A percentile compares a stretch with the other conserved stretches of the same genome.
Conservation (phyloP, 2,888 invertebrate species). For the Clostera curtula region DNA sequence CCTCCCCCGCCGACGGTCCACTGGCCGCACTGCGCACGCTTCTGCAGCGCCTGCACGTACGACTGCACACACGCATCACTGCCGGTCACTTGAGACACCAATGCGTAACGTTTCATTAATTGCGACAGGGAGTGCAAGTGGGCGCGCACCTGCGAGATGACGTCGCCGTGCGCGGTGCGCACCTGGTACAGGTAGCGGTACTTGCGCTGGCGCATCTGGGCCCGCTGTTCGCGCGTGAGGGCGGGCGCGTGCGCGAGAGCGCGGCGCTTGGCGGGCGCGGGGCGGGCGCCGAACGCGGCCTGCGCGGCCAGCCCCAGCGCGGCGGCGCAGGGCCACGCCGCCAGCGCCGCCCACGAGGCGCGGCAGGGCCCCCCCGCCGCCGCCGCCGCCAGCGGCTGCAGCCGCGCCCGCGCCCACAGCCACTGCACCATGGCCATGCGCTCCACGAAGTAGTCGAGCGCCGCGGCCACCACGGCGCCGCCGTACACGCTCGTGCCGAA, state of each 20-base stretch:
- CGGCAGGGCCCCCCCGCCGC: conserved; percentile 77
- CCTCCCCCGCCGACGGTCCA: conserved; percentile 54
- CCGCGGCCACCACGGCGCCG: conserved; percentile 80
- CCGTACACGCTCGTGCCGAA: conserved; percentile 85
- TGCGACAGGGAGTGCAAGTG: no score
- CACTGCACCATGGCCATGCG: conserved; percentile 80
- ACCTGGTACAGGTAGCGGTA: conserved; percentile 93
- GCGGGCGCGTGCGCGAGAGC: conserved; percentile 73
- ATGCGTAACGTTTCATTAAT: no score
- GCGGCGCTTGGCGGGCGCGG: conserved; percentile 81
- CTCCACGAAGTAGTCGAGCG: conserved; percentile 85
- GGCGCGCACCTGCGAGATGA: conserved; percentile 85
- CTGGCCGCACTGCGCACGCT: conserved; percentile 78
- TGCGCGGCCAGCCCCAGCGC: conserved; percentile 81
- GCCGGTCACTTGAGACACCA: not conserved
- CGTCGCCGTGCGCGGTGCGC: conserved; percentile 91
- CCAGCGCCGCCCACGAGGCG: conserved; percentile 83
- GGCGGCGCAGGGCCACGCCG: conserved; percentile 82
- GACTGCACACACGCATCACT: conserved; percentile 63
- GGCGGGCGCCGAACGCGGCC: conserved; percentile 80
- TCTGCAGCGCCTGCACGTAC: conserved; percentile 86
- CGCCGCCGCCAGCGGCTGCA: conserved; percentile 68
- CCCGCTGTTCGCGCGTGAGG: conserved; percentile 84
- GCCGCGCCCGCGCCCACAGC: conserved; percentile 80
- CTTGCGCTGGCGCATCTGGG: conserved; percentile 87